Conservation (phyloP, 2,888 invertebrate genomes). For the Heliconius ismenius region DNA sequence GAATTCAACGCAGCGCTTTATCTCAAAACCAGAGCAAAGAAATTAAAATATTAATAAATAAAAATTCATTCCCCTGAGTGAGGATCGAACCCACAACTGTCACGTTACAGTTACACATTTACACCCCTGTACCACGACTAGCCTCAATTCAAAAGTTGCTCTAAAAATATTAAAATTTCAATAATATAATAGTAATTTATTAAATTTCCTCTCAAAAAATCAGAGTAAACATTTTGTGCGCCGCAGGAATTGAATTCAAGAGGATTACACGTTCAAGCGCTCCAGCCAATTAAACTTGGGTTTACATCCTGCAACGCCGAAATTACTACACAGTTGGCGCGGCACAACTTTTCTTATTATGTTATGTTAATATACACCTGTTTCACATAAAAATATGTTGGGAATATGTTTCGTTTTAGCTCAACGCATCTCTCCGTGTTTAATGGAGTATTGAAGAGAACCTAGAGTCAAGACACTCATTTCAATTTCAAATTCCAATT, state of each 20-base stretch:
- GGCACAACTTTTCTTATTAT: slow-evolving; percentile 18
- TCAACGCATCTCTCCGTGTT: background rate
- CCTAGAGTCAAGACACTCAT: background rate
- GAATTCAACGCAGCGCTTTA: no score
- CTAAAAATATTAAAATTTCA: background rate
- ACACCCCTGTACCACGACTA: no score
- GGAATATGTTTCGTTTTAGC: background rate
- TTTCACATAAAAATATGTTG: background rate
- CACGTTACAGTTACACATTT: no score
- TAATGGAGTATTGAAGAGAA: background rate
- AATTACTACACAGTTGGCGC: slow-evolving; percentile 7
- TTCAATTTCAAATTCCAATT: no score
- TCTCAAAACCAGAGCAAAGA: no score
- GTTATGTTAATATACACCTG: slow-evolving; percentile 11
- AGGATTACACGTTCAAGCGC: slow-evolving; percentile 14
- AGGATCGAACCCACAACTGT: no score
- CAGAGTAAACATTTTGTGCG: background rate
- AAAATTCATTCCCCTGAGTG: no score
- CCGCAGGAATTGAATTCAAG: background rate
- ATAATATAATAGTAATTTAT: background rate
- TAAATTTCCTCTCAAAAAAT: background rate
- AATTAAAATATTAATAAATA: no score
- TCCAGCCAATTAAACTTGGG: slow-evolving; percentile 17
- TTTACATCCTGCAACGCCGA: slow-evolving; percentile 11
- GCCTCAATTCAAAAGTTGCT: background rate